phyloP scores from a whole-genome alignment of 2,797 vertebrate species.

The Gallirallus australis region DNA sequence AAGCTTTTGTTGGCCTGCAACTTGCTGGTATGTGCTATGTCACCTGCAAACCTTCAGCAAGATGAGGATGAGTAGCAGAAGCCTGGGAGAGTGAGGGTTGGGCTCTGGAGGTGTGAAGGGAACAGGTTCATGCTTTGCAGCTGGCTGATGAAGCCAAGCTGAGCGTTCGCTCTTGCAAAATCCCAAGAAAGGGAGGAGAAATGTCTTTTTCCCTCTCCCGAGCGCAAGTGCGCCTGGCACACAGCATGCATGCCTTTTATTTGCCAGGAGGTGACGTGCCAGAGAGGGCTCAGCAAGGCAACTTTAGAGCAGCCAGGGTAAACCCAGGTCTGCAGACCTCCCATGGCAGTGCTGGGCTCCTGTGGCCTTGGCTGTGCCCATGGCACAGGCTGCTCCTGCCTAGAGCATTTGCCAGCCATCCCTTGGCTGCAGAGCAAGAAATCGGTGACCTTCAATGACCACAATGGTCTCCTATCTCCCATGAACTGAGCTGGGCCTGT shows the following conservation, averaged over 20 bases:
- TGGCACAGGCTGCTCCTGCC: rapidly evolving
- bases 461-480: rapidly evolving
- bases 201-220: background rate
- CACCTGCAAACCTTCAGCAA: background rate
- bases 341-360: rapidly evolving
- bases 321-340: background rate
- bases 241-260: rapidly evolving
- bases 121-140: background rate
- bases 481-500: rapidly evolving
- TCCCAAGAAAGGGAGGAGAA: background rate
- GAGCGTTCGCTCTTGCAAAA: background rate
- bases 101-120: background rate
- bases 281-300: background rate
- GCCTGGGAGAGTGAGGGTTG: rapidly evolving
- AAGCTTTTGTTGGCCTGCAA: background rate
- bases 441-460: rapidly evolving
- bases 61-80: background rate
- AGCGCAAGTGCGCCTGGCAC: background rate
- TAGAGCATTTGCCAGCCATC: background rate
- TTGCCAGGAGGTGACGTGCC: background rate
- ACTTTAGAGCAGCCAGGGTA: too few relatives aligned
- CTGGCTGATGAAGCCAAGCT: background rate
- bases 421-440: background rate
- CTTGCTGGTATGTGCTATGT: background rate
- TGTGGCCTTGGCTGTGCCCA: background rate